A percentile compares a stretch with the other conserved stretches of the same genome.
phyloP scores from a whole-genome alignment of 2,113 vertebrate genomes.

The Dryoscopus gambensis region DNA sequence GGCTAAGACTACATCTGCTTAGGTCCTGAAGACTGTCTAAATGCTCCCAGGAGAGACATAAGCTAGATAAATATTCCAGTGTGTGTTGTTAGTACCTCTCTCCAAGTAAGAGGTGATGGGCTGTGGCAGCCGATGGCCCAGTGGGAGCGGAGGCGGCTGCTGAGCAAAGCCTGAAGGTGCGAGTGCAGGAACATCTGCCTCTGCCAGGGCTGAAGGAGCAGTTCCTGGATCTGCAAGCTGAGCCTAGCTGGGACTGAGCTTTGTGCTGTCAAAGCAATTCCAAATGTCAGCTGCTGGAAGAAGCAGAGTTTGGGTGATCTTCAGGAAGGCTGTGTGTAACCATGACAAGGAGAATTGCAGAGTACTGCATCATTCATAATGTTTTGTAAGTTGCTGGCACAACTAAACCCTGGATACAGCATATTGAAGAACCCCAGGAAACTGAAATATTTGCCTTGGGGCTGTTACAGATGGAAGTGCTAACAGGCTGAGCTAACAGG shows the following conservation, averaged over 20 bases:
- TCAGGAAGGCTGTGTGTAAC: neutral
- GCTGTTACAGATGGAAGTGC: conserved; percentile 27
- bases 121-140: neutral
- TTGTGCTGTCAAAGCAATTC: neutral
- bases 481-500: neutral
- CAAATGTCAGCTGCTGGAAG: neutral
- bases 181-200: neutral
- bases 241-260: neutral
- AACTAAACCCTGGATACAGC: neutral
- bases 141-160: neutral
- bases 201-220: neutral
- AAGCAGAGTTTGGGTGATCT: neutral
- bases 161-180: neutral
- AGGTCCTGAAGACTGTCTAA: neutral
- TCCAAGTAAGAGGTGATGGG: neutral
- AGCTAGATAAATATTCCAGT: neutral
- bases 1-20: neutral
- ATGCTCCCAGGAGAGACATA: neutral
- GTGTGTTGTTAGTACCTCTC: neutral
- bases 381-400: conserved; percentile 11
- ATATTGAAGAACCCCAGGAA: neutral
- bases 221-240: neutral
- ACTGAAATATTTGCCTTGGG: conserved; percentile 14
- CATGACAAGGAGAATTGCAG: neutral
- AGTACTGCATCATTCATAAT: neutral